Conservation (phyloP, 2,797 vertebrate species). For the Hybognathus amarus region DNA sequence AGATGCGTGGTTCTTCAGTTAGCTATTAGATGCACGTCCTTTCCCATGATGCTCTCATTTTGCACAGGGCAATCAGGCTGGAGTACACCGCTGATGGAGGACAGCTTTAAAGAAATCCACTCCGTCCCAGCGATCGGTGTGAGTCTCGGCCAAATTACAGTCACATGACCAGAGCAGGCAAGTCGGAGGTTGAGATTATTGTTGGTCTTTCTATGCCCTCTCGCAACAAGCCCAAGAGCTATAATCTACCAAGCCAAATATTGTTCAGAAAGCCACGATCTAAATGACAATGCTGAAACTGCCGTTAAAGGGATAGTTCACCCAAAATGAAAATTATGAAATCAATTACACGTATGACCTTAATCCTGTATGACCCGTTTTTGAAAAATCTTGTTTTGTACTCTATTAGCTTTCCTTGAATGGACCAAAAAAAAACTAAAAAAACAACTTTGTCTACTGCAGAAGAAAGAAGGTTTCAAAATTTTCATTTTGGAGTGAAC, state of each 20-base stretch:
- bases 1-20: conserved; percentile 64
- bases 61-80: conserved; percentile 55
- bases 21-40: conserved; percentile 63
- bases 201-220: conserved; percentile 42
- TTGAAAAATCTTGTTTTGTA: background rate
- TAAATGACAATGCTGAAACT: conserved; percentile 37
- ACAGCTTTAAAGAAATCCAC: conserved; percentile 48
- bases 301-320: background rate
- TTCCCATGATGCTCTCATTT: conserved; percentile 63
- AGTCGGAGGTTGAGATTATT: conserved; percentile 30
- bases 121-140: conserved; percentile 43
- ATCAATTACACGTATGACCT: background rate
- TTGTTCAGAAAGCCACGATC: conserved; percentile 43
- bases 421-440: background rate
- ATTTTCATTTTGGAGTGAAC: background rate
- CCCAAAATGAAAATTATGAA: background rate
- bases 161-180: conserved; percentile 48
- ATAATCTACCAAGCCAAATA: conserved; percentile 45
- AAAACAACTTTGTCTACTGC: no score
- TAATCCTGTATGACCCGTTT: background rate
- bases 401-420: background rate
- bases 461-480: background rate
- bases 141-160: conserved; percentile 47
- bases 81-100: conserved; percentile 55
- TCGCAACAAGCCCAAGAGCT: conserved; percentile 22